These are phyloP conservation scores for Thymelicus sylvestris DNA, from an alignment of 2,888 invertebrate species.

Conservation along the genomic window DNA sequence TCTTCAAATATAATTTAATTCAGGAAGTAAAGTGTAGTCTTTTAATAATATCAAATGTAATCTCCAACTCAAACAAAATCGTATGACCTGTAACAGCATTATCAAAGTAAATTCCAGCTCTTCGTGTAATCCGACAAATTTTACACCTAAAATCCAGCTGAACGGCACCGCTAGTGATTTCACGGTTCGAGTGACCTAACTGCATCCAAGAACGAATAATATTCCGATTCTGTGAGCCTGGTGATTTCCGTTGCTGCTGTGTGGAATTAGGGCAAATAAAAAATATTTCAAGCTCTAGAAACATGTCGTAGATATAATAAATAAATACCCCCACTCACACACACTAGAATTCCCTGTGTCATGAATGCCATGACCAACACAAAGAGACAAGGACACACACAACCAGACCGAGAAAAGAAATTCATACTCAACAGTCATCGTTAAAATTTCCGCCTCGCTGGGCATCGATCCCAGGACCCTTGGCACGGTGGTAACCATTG, in stretches of 20 bases:
- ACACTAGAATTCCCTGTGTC: too few species aligned
- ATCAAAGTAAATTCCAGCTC: slow-evolving; percentile 3
- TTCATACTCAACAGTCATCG: too few species aligned
- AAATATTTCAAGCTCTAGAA: background rate
- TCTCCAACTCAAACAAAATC: background rate
- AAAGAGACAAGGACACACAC: too few species aligned
- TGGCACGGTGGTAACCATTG: too few species aligned
- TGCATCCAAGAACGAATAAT: slow-evolving; percentile 18
- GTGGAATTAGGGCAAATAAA: slow-evolving; percentile 12
- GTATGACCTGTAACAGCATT: background rate
- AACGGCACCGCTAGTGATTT: slow-evolving; percentile 16
- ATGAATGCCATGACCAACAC: too few species aligned
- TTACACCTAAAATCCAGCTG: slow-evolving; percentile 16
- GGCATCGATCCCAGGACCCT: too few species aligned
- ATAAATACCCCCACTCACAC: too few species aligned
- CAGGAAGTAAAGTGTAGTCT: too few species aligned
- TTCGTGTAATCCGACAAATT: slow-evolving; percentile 13
- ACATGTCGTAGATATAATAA: background rate
- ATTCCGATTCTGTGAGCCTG: slow-evolving; percentile 14
- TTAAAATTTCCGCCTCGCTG: too few species aligned
- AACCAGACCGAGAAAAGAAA: too few species aligned
- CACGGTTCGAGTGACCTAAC: slow-evolving; percentile 15
- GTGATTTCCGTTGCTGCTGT: slow-evolving; percentile 7
- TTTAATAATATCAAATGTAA: background rate
- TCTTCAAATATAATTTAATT: too few species aligned